Conservation (phyloP, 2,113 vertebrate species). For the Suricata suricatta region DNA sequence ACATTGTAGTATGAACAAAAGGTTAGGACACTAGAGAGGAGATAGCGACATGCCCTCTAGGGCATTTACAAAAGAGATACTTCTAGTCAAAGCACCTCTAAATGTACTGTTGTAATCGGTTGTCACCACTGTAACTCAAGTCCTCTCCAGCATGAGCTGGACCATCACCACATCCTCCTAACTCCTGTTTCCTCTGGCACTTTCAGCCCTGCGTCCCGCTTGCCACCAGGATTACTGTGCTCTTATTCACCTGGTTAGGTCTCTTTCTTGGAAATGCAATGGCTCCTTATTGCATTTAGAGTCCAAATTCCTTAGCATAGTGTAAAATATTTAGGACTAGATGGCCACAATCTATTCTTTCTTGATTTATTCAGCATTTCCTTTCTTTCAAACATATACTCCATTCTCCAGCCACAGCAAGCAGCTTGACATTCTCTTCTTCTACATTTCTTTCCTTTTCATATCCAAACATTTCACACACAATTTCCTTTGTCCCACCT, state of each 20-base stretch:
- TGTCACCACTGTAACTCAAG: not conserved
- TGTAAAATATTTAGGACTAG: not conserved
- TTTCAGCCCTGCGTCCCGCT: not conserved
- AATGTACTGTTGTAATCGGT: not conserved
- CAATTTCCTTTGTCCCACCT: not conserved
- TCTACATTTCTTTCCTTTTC: not conserved
- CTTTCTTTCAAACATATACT: not conserved
- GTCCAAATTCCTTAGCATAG: not conserved
- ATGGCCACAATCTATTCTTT: not conserved
- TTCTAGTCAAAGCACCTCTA: not conserved
- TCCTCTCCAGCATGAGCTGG: not conserved
- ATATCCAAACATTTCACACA: not conserved
- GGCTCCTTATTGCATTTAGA: not conserved
- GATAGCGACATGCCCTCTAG: not conserved
- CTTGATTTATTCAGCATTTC: not conserved
- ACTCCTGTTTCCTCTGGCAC: too few species aligned
- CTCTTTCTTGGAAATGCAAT: not conserved
- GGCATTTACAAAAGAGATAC: not conserved
- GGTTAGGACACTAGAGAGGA: not conserved
- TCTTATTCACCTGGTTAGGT: not conserved
- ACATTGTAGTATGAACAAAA: not conserved
- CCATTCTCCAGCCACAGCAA: not conserved
- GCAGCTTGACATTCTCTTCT: not conserved
- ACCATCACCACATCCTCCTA: not conserved
- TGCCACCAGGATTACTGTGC: not conserved